Base-by-base conservation (phyloP, 37 sponge, comb jelly and placozoan species). In the Halisarca cf. caerulea region DNA sequence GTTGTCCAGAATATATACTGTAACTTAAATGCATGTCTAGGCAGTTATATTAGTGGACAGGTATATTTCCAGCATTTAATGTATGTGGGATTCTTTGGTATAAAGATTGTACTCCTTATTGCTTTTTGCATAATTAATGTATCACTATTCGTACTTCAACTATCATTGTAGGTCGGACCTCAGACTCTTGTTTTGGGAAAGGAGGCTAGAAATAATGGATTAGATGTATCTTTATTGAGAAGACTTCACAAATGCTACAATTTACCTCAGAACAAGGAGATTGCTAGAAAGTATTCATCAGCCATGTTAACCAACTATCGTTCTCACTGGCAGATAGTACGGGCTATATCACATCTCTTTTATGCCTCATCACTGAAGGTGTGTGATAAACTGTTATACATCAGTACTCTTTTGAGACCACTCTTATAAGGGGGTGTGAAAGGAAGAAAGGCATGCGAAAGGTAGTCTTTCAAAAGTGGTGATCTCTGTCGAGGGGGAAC, bases 121-220 rank as follows among this genome's bases (percentile, higher is more conserved):
- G 57, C 11, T 17, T 20, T 55, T 20, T 17, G 11, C 17, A 11
- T 55, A 17, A 20, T 20, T 55, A 55, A 11, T 55, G n/a, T n/a
- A n/a, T n/a, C n/a, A n/a, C n/a, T n/a, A n/a, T n/a, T n/a, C n/a
- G n/a, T n/a, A n/a, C n/a, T n/a, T n/a, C n/a, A n/a, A n/a, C n/a
- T n/a, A n/a, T n/a, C 60, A n/a, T 6, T 7, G 20, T 60, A 92
- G 92, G 89, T 92, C 41, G 92, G 92, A 69, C 92, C 92, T 70
- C 72, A 64, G 5, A 61, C 82, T n/a, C 68, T 86, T 23, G 92
- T 92, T 7, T 73, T 88, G 15, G 92, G 92, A 6, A 82, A 85
- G 0, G 44, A 58, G 24, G 55, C 92, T 38, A 74, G 58, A 28
- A 20, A 84, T 59, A 55, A 91, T 66, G 89, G 88, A 61, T 51